These are phyloP conservation scores for Mechanitis mazaeus DNA, from an alignment of 2,888 invertebrate species.

Conservation along the genomic window DNA sequence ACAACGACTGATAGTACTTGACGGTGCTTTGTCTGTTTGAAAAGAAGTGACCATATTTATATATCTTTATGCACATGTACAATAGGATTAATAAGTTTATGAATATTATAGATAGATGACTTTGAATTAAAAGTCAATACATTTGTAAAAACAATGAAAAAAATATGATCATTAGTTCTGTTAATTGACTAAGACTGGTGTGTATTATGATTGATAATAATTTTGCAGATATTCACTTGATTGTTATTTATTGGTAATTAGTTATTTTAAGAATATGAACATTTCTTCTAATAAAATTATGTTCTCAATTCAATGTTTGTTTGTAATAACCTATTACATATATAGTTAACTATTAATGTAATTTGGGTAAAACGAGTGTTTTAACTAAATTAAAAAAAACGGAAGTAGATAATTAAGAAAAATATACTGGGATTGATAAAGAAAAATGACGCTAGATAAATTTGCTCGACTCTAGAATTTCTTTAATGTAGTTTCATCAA, in stretches of 20 bases:
- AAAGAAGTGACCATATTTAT: background rate
- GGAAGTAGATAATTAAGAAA: too few species aligned
- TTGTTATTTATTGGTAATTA: constrained; percentile 72
- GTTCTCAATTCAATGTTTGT: constrained; percentile 43
- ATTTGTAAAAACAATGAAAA: background rate
- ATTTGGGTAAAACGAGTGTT: too few species aligned
- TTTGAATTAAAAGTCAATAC: background rate
- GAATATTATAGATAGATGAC: background rate
- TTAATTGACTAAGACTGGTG: constrained; percentile 12
- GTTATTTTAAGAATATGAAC: constrained; percentile 60
- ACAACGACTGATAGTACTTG: constrained; percentile 3
- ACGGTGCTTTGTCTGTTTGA: background rate
- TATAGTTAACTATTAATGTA: background rate
- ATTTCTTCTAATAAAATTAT: constrained; percentile 68
- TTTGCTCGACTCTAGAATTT: too few species aligned
- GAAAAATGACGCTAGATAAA: too few species aligned
- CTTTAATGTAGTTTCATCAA: too few species aligned
- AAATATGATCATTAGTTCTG: background rate
- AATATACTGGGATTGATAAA: too few species aligned
- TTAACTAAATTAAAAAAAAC: too few species aligned
- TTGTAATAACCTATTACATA: background rate
- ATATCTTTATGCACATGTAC: background rate
- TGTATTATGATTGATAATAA: constrained; percentile 34
- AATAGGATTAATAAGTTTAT: constrained; percentile 1
- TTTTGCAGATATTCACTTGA: constrained; percentile 44